A percentile compares a stretch with the other conserved stretches of the same genome.
Evolutionary conservation across 2,797 vertebrate genomes (phyloP).

Genomic region (Clamator glandarius): DNA sequence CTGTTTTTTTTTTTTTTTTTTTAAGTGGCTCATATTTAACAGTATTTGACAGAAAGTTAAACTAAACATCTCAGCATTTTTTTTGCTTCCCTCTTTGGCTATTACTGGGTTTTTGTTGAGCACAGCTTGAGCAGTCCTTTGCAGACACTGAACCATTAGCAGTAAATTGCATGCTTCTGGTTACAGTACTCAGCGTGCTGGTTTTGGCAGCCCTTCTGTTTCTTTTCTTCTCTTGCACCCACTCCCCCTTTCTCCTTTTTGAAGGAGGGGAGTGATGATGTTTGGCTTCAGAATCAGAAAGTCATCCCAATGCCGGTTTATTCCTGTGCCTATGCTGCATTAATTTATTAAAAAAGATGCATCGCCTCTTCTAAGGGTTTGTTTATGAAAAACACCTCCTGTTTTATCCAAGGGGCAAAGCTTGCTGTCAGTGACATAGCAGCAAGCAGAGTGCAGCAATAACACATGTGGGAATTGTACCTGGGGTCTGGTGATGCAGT

Average conservation of each 20-base stretch:
- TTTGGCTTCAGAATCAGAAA: conserved; percentile 13
- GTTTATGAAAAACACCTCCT: not conserved
- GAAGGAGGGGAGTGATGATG: not conserved
- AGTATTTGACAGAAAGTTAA: conserved; percentile 40
- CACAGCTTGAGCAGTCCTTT: conserved; percentile 51
- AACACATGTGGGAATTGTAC: accelerated
- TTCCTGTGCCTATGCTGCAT: not conserved
- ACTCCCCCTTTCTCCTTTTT: not conserved
- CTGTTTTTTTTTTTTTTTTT: not conserved
- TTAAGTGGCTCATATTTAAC: conserved; percentile 25
- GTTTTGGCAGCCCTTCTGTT: conserved; percentile 30
- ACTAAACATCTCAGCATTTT: not conserved
- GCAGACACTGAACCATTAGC: conserved; percentile 29
- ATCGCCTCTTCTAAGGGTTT: not conserved
- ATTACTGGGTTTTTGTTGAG: conserved; percentile 30
- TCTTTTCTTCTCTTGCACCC: not conserved
- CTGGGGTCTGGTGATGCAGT: not conserved
- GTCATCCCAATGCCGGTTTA: not conserved
- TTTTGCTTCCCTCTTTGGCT: conserved; percentile 21
- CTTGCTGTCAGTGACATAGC: not conserved
- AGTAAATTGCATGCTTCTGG: not conserved
- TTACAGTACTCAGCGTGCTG: conserved; percentile 22
- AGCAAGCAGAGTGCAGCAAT: not conserved
- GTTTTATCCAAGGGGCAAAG: not conserved
- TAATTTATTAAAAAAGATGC: not conserved